Base-by-base conservation (phyloP, 2,113 vertebrate species). In the Tyrannus savana region DNA sequence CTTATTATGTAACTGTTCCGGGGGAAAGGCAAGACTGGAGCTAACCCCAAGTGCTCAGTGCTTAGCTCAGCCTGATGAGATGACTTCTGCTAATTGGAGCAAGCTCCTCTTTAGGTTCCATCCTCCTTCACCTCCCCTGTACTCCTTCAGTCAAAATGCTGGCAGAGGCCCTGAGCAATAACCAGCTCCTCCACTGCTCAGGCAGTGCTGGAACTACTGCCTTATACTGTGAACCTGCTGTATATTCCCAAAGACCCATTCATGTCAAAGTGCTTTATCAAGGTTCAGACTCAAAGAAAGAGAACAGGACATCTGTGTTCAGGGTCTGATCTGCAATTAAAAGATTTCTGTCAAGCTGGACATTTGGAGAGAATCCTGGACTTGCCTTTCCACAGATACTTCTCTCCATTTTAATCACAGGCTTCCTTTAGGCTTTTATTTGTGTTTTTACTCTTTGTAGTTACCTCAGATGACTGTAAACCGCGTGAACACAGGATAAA, bases 71-170 rank as follows among this genome's bases (percentile, higher is more conserved):
- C 7, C 79, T 68, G 73, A 78, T 24, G 49, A 87, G 83, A 93
- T 75, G 73, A 62, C 59, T 87, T 60, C 88, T 17, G n/a, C 88
- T 95, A 96, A 85, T 1, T 95, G 91, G 77, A 93, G 93, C 86
- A 73, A 87, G 73, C 2, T 94, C 37, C 56, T 63, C 25, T 15
- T 60, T 66, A 39, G 76, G 73, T 84, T 64, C 55, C 64, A 82
- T 46, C 41, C 89, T 86, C 78, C 75, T 68, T 86, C 63, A 21
- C 35, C 78, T 7, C 39, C 55, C 75, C 28, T 81, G n/a, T 52
- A 46, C 23, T 62, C 49, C 33, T 78, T 49, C 63, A 19, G 66
- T 27, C n/a, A 58, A 64, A 87, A 77, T 24, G 21, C 55, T 60
- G 74, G 63, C 87, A 87, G 78, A 76, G 66, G 27, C 64, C 3